Conservation (phyloP, 2,888 invertebrate genomes). For the Apamea anceps region DNA sequence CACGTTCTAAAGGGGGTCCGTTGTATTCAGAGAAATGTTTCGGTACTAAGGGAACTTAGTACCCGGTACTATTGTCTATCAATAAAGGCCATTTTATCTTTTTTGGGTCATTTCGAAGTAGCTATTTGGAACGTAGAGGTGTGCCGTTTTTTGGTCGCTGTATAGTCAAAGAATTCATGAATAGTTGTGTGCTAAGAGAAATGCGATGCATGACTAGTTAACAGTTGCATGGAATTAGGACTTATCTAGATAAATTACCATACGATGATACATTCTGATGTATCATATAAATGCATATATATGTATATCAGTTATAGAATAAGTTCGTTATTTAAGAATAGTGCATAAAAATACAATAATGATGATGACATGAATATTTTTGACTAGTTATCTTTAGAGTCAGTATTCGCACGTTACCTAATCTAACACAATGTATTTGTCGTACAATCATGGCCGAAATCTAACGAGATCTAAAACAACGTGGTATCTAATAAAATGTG, state of each 20-base stretch:
- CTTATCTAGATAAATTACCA: not conserved
- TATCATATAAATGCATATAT: not conserved
- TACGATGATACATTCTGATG: not conserved
- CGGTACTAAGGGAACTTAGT: conserved; percentile 52
- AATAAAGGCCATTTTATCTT: conserved; percentile 48
- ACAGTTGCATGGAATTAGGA: conserved; percentile 3
- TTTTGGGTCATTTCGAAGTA: conserved; percentile 49
- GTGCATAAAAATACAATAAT: not conserved
- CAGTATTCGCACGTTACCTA: conserved; percentile 15
- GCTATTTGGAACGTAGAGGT: conserved; percentile 28
- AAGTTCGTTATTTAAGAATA: not conserved
- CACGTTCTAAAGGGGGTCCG: conserved; percentile 78
- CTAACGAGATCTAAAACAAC: conserved; percentile 20
- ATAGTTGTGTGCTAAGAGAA: conserved; percentile 28
- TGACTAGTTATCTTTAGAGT: not conserved
- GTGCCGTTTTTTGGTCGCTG: conserved; percentile 38
- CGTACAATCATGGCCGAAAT: conserved; percentile 29
- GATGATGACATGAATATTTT: not conserved
- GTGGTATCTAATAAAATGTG: conserved; percentile 42
- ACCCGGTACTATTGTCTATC: conserved; percentile 38
- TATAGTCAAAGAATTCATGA: conserved; percentile 24
- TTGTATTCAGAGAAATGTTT: conserved; percentile 68
- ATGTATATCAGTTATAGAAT: not conserved
- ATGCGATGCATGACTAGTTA: conserved; percentile 28
- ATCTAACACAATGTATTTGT: conserved; percentile 10